Percentiles rank a stretch among this genome's conserved stretches.
These are phyloP conservation scores for Pyrrhura leucotis DNA, from an alignment of 2,797 vertebrate genomes.

Conservation along the genomic window DNA sequence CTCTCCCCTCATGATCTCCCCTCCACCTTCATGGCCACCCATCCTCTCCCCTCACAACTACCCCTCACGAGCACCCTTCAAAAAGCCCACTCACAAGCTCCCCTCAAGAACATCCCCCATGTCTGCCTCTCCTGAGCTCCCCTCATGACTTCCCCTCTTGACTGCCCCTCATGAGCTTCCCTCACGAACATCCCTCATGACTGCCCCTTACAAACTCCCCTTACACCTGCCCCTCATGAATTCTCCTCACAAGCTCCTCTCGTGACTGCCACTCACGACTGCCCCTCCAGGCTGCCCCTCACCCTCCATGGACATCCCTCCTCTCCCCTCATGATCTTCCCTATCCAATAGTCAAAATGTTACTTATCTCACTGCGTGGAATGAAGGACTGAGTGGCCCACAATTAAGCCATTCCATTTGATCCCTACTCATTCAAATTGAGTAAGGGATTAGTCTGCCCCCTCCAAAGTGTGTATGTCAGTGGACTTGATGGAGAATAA, in stretches of 20 bases:
- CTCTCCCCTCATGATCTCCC: neutral
- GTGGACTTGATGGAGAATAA: neutral
- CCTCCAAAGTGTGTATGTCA: neutral
- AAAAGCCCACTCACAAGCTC: neutral
- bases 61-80: neutral
- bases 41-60: neutral
- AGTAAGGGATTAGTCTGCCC: neutral
- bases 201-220: neutral
- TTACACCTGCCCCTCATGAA: too few relatives aligned
- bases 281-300: neutral
- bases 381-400: neutral
- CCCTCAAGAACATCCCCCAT: neutral
- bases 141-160: neutral
- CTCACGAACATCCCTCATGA: neutral
- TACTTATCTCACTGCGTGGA: neutral
- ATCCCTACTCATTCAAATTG: neutral
- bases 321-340: neutral
- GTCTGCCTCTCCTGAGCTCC: neutral
- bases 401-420: neutral
- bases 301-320: neutral
- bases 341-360: neutral
- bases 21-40: neutral
- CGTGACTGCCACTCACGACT: neutral
- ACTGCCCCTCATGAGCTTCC: neutral
- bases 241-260: neutral